Base-by-base conservation (phyloP, 1,140 invertebrate species). In the Phymastichus coffea region DNA sequence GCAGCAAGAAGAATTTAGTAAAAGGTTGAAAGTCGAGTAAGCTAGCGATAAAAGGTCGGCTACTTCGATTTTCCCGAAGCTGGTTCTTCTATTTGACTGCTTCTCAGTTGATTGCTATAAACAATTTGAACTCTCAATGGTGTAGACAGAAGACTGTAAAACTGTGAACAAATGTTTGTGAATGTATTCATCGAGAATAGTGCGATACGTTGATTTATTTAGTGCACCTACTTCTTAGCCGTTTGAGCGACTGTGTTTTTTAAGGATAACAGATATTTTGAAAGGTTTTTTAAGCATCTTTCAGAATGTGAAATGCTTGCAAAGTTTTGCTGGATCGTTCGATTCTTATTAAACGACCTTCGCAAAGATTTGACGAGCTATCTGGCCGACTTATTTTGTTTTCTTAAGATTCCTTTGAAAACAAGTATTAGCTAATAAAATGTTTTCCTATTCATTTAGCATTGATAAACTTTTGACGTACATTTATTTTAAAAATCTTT, bases 1-100 rank as follows among this genome's bases (percentile, higher is more conserved):
- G 69, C 93, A 96, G 69, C 94, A 97, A 78, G 87, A 95, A 77
- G 91, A 95, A 75, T 95, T 95, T 79, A 95, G 93, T 72, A 92
- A 92, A 83, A 80, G 88, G 73, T 78, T 93, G 68, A 92, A 92
- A 85, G 84, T 88, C 43, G 89, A 92, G 76, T 93, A 86, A 81
- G 66, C 26, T 63, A 25, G 60, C 23, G 44, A 70, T 54, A 41
- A 35, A 49, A 51, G 37, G 17, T 61, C 10, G n/a, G 20, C 7
- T 66, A 66, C 47, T 64, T 61, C 53, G 47, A 55, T 60, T 63
- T 63, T 47, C n/a, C n/a, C n/a, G 55, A 55, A 62, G 23, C 57
- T 51, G 28, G 52, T 59, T 67, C 60, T 56, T 67, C 60, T 56
- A 65, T 57, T 63, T 51, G 23, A 63, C 51, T 55, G 52, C 46